A percentile compares a stretch with the other conserved stretches of the same genome.
Evolutionary conservation across 2,797 vertebrate genomes (phyloP).

Genomic region (Poecilia wingei): DNA sequence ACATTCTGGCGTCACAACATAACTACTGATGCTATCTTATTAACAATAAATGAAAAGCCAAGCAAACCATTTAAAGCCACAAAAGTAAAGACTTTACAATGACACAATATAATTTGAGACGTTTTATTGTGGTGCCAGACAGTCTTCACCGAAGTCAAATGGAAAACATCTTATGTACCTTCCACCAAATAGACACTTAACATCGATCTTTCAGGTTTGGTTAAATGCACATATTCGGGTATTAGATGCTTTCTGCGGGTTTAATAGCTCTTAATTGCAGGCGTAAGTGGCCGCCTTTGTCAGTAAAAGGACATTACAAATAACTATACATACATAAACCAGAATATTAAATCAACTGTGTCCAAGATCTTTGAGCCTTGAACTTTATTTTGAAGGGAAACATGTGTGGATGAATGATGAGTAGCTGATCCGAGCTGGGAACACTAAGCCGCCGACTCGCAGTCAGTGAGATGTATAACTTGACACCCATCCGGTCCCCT

Average conservation of each 20-base stretch:
- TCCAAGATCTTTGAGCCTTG: neutral
- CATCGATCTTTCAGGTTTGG: constrained; percentile 27
- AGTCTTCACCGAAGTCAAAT: constrained; percentile 4
- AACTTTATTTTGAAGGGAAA: constrained; percentile 30
- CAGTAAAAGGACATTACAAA: constrained; percentile 25
- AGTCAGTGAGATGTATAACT: constrained; percentile 41
- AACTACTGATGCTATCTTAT: neutral
- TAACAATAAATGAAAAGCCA: neutral
- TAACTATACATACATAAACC: constrained; percentile 8
- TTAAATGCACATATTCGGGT: constrained; percentile 8
- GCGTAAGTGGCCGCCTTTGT: constrained; percentile 1
- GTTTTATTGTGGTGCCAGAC: constrained; percentile 11
- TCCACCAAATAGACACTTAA: constrained; percentile 8
- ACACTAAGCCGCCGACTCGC: constrained; percentile 29
- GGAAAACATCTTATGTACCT: neutral
- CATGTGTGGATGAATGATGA: constrained; percentile 29
- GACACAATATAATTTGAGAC: neutral
- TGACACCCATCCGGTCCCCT: constrained; percentile 38
- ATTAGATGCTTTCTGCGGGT: neutral
- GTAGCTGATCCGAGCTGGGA: constrained; percentile 34
- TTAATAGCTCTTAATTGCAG: constrained; percentile 2
- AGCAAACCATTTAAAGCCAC: neutral
- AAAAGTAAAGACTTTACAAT: neutral
- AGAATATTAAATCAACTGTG: constrained; percentile 4
- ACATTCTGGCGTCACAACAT: too few species aligned